Evolutionary conservation across 2,113 vertebrate genomes (phyloP).

Genomic region (Empidonax traillii): DNA sequence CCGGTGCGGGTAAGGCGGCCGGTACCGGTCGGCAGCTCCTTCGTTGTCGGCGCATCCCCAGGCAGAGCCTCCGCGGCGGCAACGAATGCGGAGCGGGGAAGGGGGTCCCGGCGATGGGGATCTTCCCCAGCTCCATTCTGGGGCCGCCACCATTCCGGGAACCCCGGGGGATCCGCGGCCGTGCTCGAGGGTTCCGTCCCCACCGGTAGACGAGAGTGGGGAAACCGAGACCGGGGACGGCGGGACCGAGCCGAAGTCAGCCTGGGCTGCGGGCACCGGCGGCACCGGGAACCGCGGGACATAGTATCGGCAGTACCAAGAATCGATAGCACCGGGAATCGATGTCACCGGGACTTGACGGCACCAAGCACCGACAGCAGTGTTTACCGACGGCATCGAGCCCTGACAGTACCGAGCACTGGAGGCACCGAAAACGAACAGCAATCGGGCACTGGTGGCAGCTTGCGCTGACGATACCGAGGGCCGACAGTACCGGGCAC

Average conservation of each 20-base stretch:
- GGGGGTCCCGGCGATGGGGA: neutral
- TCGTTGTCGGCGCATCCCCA: neutral
- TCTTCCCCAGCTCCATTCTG: neutral
- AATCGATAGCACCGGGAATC: neutral
- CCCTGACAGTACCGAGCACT: neutral
- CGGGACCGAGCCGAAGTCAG: neutral
- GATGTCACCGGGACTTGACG: neutral
- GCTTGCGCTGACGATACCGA: no score
- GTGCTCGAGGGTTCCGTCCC: neutral
- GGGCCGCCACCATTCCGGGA: neutral
- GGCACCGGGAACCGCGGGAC: neutral
- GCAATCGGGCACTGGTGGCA: neutral
- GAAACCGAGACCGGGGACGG: neutral
- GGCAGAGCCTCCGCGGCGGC: neutral
- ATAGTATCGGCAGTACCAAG: neutral
- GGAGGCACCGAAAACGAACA: neutral
- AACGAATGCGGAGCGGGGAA: neutral
- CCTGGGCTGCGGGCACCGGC: no score
- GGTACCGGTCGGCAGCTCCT: neutral
- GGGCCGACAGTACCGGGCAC: no score
- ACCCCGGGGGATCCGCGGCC: neutral
- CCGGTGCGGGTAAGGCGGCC: neutral
- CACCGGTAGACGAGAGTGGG: neutral
- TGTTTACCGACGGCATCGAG: neutral
- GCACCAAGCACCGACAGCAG: neutral